Percentiles rank a stretch among this genome's conserved stretches.
These are phyloP conservation scores for Plebejus melissa DNA, from an alignment of 2,888 invertebrate species.

Conservation along the genomic window DNA sequence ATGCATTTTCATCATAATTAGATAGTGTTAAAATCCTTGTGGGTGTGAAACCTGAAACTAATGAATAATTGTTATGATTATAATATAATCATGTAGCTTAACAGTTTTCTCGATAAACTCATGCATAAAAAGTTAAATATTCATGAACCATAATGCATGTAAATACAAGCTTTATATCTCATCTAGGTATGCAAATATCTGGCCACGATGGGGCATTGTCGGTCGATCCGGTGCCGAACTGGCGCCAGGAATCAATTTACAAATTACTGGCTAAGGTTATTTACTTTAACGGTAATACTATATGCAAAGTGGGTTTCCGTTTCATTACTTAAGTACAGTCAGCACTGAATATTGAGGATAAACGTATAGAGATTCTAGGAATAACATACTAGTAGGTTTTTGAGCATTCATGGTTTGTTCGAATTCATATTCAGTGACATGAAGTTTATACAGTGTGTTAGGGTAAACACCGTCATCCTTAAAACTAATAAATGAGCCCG, in stretches of 20 bases:
- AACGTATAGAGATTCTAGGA: background rate
- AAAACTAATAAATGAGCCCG: too few species aligned
- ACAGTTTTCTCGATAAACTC: background rate
- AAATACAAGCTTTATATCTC: constrained; percentile 34
- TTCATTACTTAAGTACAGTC: constrained; percentile 26
- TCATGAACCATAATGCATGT: constrained; percentile 16
- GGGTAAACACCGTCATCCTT: too few species aligned
- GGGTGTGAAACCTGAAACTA: too few species aligned
- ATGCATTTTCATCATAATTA: too few species aligned
- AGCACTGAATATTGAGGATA: background rate
- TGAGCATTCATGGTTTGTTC: too few species aligned
- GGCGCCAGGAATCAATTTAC: constrained; percentile 42
- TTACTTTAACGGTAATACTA: constrained; percentile 31
- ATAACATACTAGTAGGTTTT: background rate
- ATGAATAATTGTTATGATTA: too few species aligned
- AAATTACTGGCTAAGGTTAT: constrained; percentile 40
- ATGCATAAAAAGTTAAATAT: constrained; percentile 1
- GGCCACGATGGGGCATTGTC: constrained; percentile 38
- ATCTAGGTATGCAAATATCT: constrained; percentile 40
- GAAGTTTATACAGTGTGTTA: too few species aligned
- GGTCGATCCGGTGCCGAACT: constrained; percentile 39
- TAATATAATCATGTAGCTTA: too few species aligned
- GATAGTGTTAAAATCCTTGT: too few species aligned
- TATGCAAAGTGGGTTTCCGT: constrained; percentile 25
- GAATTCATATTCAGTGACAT: too few species aligned